These are phyloP conservation scores for Sinocyclocheilus rhinocerous DNA, from an alignment of 2,113 vertebrate species.

Conservation along the genomic window DNA sequence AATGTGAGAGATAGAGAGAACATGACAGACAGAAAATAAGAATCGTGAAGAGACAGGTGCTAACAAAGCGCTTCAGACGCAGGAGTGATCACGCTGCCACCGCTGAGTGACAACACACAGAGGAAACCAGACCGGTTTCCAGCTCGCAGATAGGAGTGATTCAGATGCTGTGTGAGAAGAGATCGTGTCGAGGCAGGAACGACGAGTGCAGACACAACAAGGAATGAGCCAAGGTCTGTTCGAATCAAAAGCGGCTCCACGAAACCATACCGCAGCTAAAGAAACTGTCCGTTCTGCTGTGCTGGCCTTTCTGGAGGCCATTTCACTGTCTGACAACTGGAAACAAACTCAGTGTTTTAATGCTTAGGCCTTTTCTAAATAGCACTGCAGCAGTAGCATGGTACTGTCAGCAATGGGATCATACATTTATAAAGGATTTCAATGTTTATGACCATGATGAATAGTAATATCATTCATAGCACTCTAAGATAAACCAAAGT, in stretches of 20 bases:
- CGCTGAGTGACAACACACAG: neutral
- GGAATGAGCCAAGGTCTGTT: slow-evolving; percentile 46
- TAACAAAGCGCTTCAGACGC: slow-evolving; percentile 34
- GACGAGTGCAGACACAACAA: slow-evolving; percentile 50
- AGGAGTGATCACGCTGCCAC: slow-evolving; percentile 23
- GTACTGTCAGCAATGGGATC: neutral
- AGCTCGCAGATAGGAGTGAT: slow-evolving; percentile 20
- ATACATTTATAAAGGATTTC: neutral
- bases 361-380: neutral
- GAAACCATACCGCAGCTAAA: neutral
- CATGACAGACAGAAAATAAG: slow-evolving; percentile 29
- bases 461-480: neutral
- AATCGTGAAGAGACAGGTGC: slow-evolving; percentile 11
- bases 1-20: neutral
- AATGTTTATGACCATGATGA: neutral
- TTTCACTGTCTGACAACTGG: neutral
- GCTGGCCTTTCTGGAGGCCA: slow-evolving; percentile 1
- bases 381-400: no score
- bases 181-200: slow-evolving; percentile 46
- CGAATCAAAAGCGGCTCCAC: neutral
- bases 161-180: slow-evolving; percentile 32
- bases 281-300: neutral
- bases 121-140: slow-evolving; percentile 55
- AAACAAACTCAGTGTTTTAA: neutral
- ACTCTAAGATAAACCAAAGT: neutral